A percentile compares a stretch with the other conserved stretches of the same genome.
Evolutionary conservation across 2,888 invertebrate genomes (phyloP).

Genomic region (Xanthia togata): DNA sequence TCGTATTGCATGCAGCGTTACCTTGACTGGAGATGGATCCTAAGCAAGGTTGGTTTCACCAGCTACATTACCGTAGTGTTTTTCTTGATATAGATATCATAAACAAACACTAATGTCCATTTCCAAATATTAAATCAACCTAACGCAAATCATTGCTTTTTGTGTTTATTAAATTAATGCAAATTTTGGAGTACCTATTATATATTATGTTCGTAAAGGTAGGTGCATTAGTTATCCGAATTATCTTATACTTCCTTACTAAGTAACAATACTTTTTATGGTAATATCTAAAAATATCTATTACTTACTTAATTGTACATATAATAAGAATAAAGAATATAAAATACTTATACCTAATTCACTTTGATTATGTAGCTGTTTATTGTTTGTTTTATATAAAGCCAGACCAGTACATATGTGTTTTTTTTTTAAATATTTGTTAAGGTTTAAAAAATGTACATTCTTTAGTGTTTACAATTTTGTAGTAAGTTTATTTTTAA

Average conservation of each 20-base stretch:
- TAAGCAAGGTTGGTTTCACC: slow-evolving; percentile 87
- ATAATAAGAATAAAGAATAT: neutral
- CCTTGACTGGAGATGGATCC: slow-evolving; percentile 87
- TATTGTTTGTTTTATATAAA: neutral
- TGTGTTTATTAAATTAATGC: slow-evolving; percentile 15
- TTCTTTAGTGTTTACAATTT: slow-evolving; percentile 1
- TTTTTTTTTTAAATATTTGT: neutral
- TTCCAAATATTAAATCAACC: slow-evolving; percentile 14
- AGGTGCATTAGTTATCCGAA: neutral
- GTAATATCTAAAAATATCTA: neutral
- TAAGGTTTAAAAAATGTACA: neutral
- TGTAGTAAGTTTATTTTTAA: neutral
- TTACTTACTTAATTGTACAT: neutral
- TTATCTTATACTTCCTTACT: neutral
- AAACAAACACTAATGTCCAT: slow-evolving; percentile 30
- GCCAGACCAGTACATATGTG: neutral
- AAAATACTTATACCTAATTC: neutral
- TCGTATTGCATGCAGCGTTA: slow-evolving; percentile 89
- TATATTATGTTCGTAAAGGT: slow-evolving; percentile 5
- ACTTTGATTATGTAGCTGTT: slow-evolving; percentile 1
- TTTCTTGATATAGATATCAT: slow-evolving; percentile 44
- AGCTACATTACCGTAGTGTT: slow-evolving; percentile 67
- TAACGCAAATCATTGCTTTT: slow-evolving; percentile 45
- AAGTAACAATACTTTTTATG: neutral
- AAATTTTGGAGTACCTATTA: slow-evolving; percentile 8